Percentiles rank a stretch among this genome's conserved stretches.
Conservation (phyloP, 2,113 vertebrate species). For the Gasterosteus nipponicus region DNA sequence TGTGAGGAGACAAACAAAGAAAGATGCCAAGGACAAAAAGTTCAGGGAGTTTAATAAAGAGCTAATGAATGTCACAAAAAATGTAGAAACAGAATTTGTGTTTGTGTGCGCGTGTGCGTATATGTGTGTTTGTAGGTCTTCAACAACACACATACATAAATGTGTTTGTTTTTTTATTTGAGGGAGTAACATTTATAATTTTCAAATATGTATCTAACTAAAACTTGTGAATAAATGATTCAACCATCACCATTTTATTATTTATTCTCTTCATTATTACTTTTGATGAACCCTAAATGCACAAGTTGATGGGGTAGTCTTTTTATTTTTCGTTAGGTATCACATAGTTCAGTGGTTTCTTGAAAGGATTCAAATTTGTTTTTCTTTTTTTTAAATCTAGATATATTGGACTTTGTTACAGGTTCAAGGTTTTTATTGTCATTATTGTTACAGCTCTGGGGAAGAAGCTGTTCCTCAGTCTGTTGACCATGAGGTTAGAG, state of each 20-base stretch:
- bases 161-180: conserved; percentile 16
- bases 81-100: not conserved
- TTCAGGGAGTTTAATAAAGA: not conserved
- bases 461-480: too few species aligned
- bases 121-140: conserved; percentile 19
- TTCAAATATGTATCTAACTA: conserved; percentile 21
- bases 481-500: too few species aligned
- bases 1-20: not conserved
- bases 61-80: not conserved
- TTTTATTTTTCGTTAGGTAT: not conserved
- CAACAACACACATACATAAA: not conserved
- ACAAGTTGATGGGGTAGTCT: not conserved
- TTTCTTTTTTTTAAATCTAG: not conserved
- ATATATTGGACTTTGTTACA: not conserved
- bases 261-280: not conserved
- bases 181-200: conserved; percentile 16
- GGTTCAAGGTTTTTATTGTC: too few species aligned
- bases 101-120: not conserved
- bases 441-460: too few species aligned
- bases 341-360: not conserved
- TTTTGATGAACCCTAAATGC: not conserved
- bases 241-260: not conserved
- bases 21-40: not conserved
- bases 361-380: not conserved
- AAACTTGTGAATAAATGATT: conserved; percentile 56